Evolutionary conservation across 2,797 vertebrate species (phyloP), one percentile per base, ranked within the genome.

Genomic region (Lophius americanus): DNA sequence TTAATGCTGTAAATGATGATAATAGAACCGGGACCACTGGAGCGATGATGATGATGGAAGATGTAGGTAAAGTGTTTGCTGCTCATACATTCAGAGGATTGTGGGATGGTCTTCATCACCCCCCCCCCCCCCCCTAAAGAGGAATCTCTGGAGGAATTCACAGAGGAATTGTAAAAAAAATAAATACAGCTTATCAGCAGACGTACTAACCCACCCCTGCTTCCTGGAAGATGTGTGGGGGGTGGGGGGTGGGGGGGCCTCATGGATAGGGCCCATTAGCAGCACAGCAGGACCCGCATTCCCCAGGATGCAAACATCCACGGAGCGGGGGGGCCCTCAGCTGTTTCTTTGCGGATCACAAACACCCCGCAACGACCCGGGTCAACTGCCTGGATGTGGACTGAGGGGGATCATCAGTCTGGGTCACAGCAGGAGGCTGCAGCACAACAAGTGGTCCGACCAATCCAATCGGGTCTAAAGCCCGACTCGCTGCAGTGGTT

Each of bases 181-280:
- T 23, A 23, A 23, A 23, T 23, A 23, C 23, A 23, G 23, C 23
- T 23, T 81, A 82, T 64, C 77, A 59, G 60, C 76, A 86, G 84
- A 89, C 84, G 80, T 83, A 70, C 83, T 85, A 89, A 88, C 89
- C 91, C 90, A 88, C 89, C 91, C 90, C 83, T 75, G 85, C 89
- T 90, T 85, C 85, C 71, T 0, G 42, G 42, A 65, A 59, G 70
- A 50, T 0, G 14, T 53, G 53, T 12, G 44, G 62, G 23, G 37
- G 51, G 53, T 12, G 44, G 62, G 23, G 37, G 51, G 51, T 38
- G 9, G 59, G 50, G 89, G 62, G 71, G 64, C 61, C 91, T 90
- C 90, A 88, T 89, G 83, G 91, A 87, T 71, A 76, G 58, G 88
- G 78, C 67, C 86, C 88, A 91, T 91, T 90, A 90, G 79, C 76